Evolutionary conservation across 2,113 vertebrate species (phyloP).

Genomic region (Eclectus roratus): DNA sequence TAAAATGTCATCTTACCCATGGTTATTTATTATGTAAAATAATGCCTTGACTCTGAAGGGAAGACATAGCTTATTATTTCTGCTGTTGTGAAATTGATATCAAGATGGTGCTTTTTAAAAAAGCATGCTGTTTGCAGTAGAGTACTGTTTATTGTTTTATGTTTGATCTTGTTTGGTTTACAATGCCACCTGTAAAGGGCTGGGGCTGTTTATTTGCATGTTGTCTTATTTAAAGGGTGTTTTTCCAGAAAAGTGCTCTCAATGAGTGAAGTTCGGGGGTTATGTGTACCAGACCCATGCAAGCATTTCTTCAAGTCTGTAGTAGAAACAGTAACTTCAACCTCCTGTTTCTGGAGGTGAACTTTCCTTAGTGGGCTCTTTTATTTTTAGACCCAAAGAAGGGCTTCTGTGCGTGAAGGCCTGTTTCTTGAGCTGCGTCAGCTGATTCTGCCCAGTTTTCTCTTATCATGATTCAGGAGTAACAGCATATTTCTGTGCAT

Average conservation of each 20-base stretch:
- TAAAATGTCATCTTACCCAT: neutral
- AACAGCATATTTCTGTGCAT: neutral
- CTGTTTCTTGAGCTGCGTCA: neutral
- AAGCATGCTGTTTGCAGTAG: neutral
- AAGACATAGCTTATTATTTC: neutral
- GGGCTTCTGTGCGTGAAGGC: neutral
- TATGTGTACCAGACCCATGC: fast-evolving
- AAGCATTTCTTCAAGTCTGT: neutral
- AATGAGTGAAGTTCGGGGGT: fast-evolving
- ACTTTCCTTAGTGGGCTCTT: neutral
- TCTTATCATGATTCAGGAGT: neutral
- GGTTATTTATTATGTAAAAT: neutral
- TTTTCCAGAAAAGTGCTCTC: neutral
- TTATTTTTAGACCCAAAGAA: neutral
- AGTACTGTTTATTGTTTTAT: neutral
- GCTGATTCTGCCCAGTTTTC: neutral
- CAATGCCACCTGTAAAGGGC: neutral
- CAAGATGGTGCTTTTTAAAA: neutral
- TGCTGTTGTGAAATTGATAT: neutral
- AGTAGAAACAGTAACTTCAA: neutral
- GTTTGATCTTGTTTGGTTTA: neutral
- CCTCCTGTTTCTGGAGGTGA: neutral
- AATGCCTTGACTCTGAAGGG: neutral
- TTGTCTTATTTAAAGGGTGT: neutral
- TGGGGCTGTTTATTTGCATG: neutral